A percentile compares a stretch with the other conserved stretches of the same genome.
These are phyloP conservation scores for Chaenodraco wilsoni DNA, from an alignment of 2,797 vertebrate genomes.

Conservation along the genomic window DNA sequence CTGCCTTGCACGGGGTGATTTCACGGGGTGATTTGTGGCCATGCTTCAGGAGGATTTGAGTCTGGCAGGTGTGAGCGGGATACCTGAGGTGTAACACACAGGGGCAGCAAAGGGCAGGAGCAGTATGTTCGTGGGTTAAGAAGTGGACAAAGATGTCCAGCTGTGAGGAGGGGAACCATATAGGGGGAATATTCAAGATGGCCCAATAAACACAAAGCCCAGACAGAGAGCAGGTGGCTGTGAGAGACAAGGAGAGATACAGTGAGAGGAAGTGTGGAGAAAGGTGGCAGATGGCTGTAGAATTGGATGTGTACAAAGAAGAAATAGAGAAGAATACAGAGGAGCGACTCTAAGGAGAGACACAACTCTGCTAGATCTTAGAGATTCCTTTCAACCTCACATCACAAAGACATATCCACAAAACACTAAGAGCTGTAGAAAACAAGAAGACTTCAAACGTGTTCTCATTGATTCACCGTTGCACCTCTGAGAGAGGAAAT, in stretches of 20 bases:
- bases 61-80: constrained; percentile 51
- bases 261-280: constrained; percentile 36
- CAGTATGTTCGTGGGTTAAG: constrained; percentile 1
- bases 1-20: too few species aligned
- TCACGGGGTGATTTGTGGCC: constrained; percentile 42
- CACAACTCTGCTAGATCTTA: neutral
- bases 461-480: constrained; percentile 35
- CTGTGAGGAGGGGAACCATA: constrained; percentile 44
- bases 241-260: constrained; percentile 30
- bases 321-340: constrained; percentile 8
- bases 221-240: constrained; percentile 67
- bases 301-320: constrained; percentile 24
- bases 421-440: constrained; percentile 30
- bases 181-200: constrained; percentile 32
- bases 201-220: constrained; percentile 61
- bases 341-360: constrained; percentile 3
- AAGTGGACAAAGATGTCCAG: constrained; percentile 63
- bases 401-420: neutral
- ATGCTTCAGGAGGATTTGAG: constrained; percentile 31
- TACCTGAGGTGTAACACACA: constrained; percentile 47
- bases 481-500: constrained; percentile 46
- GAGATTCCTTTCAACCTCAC: constrained; percentile 19
- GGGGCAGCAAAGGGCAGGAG: constrained; percentile 39
- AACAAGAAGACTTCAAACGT: constrained; percentile 48
- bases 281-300: constrained; percentile 63